Percentiles rank a stretch among this genome's conserved stretches.
Evolutionary conservation across 2,797 vertebrate species (phyloP).

Genomic region (Sebastes reedi): DNA sequence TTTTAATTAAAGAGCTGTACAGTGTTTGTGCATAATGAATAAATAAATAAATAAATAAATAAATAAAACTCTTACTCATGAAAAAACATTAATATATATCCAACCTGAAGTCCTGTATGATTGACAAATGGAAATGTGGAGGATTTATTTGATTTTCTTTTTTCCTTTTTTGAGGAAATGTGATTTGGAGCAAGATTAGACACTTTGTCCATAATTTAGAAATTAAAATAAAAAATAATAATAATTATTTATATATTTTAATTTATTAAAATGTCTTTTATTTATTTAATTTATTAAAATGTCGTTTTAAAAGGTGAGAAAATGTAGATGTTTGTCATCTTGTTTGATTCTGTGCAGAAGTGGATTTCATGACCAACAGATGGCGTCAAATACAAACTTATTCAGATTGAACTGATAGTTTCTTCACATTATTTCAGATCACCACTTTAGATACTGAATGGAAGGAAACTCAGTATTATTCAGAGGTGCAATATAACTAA

Average conservation of each 20-base stretch:
- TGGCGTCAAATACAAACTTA: slow-evolving; percentile 55
- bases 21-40: neutral
- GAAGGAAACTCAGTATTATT: neutral
- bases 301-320: neutral
- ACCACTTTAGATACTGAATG: neutral
- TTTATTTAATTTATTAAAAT: neutral
- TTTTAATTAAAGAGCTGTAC: neutral
- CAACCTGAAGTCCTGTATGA: no score
- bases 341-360: neutral
- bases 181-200: neutral
- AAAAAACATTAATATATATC: neutral
- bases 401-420: neutral
- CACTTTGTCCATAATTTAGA: neutral
- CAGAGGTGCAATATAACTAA: neutral
- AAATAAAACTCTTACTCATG: neutral
- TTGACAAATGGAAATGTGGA: neutral
- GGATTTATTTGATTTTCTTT: neutral
- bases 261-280: neutral
- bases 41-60: no score
- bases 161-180: neutral
- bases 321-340: neutral
- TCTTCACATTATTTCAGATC: neutral
- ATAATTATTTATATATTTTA: neutral
- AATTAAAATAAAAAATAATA: neutral
- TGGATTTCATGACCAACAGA: slow-evolving; percentile 44